These are phyloP conservation scores for Rhogogaster chlorosoma DNA, from an alignment of 2,888 invertebrate species.

Conservation along the genomic window DNA sequence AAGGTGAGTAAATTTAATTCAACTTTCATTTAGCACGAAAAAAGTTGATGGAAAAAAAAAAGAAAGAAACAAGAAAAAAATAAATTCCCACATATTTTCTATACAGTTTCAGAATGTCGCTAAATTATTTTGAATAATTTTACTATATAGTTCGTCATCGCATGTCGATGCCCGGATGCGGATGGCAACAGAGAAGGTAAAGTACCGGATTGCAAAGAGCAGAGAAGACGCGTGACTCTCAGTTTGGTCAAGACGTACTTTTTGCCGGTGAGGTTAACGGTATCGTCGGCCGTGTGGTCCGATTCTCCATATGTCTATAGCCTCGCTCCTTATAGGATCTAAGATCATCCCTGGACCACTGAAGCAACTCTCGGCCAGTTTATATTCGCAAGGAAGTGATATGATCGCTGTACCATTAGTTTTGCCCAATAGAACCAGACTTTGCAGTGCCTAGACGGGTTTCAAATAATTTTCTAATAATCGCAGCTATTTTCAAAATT, in stretches of 20 bases:
- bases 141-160: background rate
- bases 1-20: background rate
- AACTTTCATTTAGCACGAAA: background rate
- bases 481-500: background rate
- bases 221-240: constrained; percentile 41
- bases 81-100: too few relatives aligned
- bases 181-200: constrained; percentile 41
- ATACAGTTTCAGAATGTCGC: background rate
- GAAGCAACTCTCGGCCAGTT: background rate
- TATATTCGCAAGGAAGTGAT: background rate
- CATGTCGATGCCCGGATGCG: constrained; percentile 20
- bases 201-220: constrained; percentile 37
- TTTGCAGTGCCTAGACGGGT: background rate
- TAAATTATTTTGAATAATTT: background rate
- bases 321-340: background rate
- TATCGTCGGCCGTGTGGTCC: constrained; percentile 68
- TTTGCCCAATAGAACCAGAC: background rate
- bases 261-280: constrained; percentile 63
- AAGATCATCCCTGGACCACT: constrained; percentile 33
- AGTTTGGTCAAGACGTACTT: constrained; percentile 37
- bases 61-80: too few relatives aligned
- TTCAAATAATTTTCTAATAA: background rate
- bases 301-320: constrained; percentile 65
- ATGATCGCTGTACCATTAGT: background rate
- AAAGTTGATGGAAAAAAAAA: background rate